These are phyloP conservation scores for Nomada ferruginata DNA, from an alignment of 2,888 invertebrate species.

Conservation along the genomic window DNA sequence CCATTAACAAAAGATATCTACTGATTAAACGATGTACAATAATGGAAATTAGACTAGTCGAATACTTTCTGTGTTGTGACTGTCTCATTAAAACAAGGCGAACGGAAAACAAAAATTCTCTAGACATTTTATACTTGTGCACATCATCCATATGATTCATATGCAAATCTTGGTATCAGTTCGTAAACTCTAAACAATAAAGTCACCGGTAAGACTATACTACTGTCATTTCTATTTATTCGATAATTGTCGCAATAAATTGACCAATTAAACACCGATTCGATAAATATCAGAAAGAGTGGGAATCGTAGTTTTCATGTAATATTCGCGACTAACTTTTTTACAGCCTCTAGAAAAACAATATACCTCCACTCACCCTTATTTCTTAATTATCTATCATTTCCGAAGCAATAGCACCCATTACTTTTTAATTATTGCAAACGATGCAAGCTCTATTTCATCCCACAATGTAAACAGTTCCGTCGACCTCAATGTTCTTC, in stretches of 20 bases:
- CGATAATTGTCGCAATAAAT: constrained; percentile 14
- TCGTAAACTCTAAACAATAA: constrained; percentile 38
- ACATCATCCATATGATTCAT: constrained; percentile 32
- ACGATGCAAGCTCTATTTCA: neutral
- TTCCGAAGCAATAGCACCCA: neutral
- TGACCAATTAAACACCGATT: constrained; percentile 9
- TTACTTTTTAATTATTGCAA: neutral
- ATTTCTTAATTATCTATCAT: neutral
- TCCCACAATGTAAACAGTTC: neutral
- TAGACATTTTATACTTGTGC: neutral
- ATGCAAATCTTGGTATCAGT: constrained; percentile 36
- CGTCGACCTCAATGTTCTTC: too few species aligned
- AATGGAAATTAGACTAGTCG: neutral
- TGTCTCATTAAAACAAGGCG: neutral
- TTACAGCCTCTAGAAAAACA: neutral
- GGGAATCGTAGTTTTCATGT: neutral
- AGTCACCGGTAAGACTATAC: constrained; percentile 23
- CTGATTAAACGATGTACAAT: neutral
- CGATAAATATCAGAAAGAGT: neutral
- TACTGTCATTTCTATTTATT: constrained; percentile 5
- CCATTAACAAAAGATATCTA: neutral
- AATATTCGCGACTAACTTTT: neutral
- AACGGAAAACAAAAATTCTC: neutral
- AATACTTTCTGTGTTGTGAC: neutral
- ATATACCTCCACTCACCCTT: neutral